phyloP scores from a whole-genome alignment of 2,888 invertebrate species.

The Acanthosepion esculentum region DNA sequence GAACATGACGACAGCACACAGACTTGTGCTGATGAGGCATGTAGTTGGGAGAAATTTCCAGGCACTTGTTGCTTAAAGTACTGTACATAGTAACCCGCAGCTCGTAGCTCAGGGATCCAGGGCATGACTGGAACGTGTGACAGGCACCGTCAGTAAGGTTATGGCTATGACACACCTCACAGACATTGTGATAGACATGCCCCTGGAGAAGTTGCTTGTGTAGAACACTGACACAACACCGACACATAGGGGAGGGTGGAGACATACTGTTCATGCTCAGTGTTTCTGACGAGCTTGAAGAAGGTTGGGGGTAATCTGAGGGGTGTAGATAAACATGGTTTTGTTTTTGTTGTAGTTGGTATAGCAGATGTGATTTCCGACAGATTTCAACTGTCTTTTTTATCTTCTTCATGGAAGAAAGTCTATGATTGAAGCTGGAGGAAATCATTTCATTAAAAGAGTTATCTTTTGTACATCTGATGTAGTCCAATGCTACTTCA shows the following conservation, averaged over 20 bases:
- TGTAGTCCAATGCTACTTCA: constrained; percentile 83
- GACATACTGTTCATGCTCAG: background rate
- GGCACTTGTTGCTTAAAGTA: constrained; percentile 44
- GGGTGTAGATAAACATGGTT: background rate
- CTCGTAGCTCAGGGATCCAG: background rate
- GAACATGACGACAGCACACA: constrained; percentile 41
- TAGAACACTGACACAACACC: constrained; percentile 44
- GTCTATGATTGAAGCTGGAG: constrained; percentile 48
- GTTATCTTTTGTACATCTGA: constrained; percentile 49
- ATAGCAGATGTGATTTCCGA: constrained; percentile 24
- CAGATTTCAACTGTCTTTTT: constrained; percentile 50
- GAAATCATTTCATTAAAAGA: constrained; percentile 34
- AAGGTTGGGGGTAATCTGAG: background rate
- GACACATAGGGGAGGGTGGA: background rate
- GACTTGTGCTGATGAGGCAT: background rate
- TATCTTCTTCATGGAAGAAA: constrained; percentile 49
- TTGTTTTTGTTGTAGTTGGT: background rate
- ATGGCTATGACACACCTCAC: constrained; percentile 35
- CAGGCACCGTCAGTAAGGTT: background rate
- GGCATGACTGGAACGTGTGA: background rate
- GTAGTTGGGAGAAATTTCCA: constrained; percentile 33
- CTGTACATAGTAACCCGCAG: constrained; percentile 13
- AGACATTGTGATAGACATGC: constrained; percentile 34
- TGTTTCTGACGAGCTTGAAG: background rate
- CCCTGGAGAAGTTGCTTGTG: background rate